Evolutionary conservation across 64 coral and sea anemone species (phyloP).

Genomic region (Porites australiensis): DNA sequence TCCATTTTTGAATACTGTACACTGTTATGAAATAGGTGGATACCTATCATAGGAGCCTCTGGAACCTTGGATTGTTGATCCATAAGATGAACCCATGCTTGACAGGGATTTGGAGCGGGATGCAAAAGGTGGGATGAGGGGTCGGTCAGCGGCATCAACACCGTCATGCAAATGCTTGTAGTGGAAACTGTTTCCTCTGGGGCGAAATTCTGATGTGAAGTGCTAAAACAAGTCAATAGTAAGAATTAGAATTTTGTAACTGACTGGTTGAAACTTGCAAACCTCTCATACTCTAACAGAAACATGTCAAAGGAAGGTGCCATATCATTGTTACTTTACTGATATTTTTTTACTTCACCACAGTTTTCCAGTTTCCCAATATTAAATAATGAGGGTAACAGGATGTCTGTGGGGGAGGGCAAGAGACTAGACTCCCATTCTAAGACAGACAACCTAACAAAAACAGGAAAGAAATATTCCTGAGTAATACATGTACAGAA

Average conservation of each 20-base stretch:
- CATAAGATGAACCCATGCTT: constrained; percentile 60
- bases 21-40: constrained; percentile 26
- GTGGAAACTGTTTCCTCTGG: constrained; percentile 82
- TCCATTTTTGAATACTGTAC: no score
- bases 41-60: constrained; percentile 20
- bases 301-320: background rate
- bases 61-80: constrained; percentile 6
- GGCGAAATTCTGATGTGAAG: constrained; percentile 90
- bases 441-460: no score
- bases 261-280: background rate
- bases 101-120: constrained; percentile 28
- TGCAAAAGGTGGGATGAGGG: constrained; percentile 27
- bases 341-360: no score
- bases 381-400: no score
- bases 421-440: no score
- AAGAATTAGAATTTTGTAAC: background rate
- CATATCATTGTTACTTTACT: no score
- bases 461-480: no score
- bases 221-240: constrained; percentile 46
- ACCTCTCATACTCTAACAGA: background rate
- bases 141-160: background rate
- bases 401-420: no score
- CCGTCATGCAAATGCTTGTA: constrained; percentile 86
- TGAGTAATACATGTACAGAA: no score
- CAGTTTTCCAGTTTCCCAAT: no score